phyloP scores from a whole-genome alignment of 2,888 invertebrate genomes.

The Volucella inanis region DNA sequence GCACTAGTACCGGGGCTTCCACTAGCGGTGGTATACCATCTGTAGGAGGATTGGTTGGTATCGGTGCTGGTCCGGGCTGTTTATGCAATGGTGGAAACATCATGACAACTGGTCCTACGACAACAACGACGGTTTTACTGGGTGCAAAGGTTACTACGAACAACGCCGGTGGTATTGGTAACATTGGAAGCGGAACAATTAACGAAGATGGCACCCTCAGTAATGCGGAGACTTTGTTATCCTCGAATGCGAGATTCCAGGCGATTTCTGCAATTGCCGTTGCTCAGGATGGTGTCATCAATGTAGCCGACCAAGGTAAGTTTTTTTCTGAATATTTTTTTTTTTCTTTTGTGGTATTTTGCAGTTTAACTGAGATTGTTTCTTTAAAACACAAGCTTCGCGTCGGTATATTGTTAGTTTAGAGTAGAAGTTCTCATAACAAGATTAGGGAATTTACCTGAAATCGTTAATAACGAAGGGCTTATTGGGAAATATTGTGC shows the following conservation, averaged over 20 bases:
- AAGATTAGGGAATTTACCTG: no score
- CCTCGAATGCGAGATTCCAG: slow-evolving; percentile 95
- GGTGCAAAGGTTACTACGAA: slow-evolving; percentile 81
- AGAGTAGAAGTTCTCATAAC: neutral
- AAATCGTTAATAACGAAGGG: no score
- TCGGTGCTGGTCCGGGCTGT: slow-evolving; percentile 78
- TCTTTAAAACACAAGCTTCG: neutral
- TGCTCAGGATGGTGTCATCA: slow-evolving; percentile 97
- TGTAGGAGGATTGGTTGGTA: slow-evolving; percentile 75
- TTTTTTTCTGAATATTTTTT: slow-evolving; percentile 54
- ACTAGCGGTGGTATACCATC: slow-evolving; percentile 75
- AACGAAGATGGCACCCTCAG: slow-evolving; percentile 84
- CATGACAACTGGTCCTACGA: slow-evolving; percentile 82
- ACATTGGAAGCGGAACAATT: slow-evolving; percentile 78
- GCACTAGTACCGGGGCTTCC: slow-evolving; percentile 75
- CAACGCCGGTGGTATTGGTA: slow-evolving; percentile 79
- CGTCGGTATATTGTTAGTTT: neutral
- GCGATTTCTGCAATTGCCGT: slow-evolving; percentile 95
- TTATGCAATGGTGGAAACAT: slow-evolving; percentile 80
- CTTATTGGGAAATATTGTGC: no score
- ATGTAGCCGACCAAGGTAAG: slow-evolving; percentile 96
- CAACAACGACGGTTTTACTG: slow-evolving; percentile 81
- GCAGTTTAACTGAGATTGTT: slow-evolving; percentile 10
- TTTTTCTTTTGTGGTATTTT: neutral
- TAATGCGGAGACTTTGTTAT: slow-evolving; percentile 92